Conservation (phyloP, 2,888 invertebrate genomes). For the Tanypteryx hageni region DNA sequence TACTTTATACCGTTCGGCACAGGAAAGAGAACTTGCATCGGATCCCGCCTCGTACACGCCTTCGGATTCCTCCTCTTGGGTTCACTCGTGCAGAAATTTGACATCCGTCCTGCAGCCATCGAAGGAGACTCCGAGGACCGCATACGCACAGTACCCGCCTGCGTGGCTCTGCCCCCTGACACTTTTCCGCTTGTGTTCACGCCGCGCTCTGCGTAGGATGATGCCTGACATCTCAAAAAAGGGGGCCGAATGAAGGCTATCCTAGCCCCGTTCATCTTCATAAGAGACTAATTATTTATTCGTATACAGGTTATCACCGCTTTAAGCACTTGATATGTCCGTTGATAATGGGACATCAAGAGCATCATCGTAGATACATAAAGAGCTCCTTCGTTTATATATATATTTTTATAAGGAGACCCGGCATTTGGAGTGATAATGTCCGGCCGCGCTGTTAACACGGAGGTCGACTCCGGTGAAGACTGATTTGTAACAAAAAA, state of each 20-base stretch:
- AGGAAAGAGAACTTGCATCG: conserved; percentile 91
- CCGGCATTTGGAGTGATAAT: background rate
- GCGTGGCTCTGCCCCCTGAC: conserved; percentile 86
- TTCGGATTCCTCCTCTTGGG: conserved; percentile 86
- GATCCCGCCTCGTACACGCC: conserved; percentile 86
- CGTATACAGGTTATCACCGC: background rate
- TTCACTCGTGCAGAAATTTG: conserved; percentile 84
- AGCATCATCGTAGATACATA: background rate
- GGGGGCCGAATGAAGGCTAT: background rate
- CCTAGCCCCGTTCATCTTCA: background rate
- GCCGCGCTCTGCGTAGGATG: conserved; percentile 63
- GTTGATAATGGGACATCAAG: background rate
- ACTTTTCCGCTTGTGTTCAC: conserved; percentile 79
- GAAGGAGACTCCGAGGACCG: conserved; percentile 72
- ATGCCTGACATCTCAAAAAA: background rate
- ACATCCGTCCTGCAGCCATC: conserved; percentile 77
- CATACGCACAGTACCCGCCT: conserved; percentile 79
- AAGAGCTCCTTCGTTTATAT: background rate
- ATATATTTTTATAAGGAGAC: background rate
- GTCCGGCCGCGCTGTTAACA: background rate
- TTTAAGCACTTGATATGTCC: background rate
- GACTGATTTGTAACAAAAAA: background rate
- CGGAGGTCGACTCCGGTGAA: background rate
- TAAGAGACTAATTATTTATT: conserved; percentile 24
- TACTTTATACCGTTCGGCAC: conserved; percentile 92